Evolutionary conservation across 2,888 invertebrate genomes (phyloP).

Genomic region (Amblyteles armatorius): DNA sequence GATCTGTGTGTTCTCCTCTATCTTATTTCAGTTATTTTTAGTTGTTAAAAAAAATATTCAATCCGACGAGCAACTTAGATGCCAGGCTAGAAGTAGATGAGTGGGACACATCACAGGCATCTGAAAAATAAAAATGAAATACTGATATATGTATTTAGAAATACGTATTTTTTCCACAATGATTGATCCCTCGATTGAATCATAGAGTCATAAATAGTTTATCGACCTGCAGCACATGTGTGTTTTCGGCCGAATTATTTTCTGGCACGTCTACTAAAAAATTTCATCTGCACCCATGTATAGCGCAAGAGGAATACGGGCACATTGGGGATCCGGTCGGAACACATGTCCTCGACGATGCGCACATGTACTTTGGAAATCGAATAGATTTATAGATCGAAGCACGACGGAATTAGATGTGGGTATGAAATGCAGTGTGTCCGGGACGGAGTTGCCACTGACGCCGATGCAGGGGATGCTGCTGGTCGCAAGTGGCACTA

Average conservation of each 20-base stretch:
- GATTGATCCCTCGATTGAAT: conserved; percentile 79
- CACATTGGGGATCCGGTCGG: not conserved
- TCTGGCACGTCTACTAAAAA: too few relatives aligned
- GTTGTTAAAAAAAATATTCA: not conserved
- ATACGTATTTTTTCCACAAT: conserved; percentile 50
- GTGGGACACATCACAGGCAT: conserved; percentile 61
- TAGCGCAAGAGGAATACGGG: not conserved
- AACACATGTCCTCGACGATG: not conserved
- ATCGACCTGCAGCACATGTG: too few relatives aligned
- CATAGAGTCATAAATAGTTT: conserved; percentile 69
- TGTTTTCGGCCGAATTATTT: too few relatives aligned
- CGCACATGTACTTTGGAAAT: conserved; percentile 8
- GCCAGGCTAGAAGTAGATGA: not conserved
- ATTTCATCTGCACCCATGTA: not conserved
- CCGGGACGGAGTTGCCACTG: conserved; percentile 55
- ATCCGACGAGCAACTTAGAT: not conserved
- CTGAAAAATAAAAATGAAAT: conserved; percentile 25
- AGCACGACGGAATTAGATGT: conserved; percentile 2
- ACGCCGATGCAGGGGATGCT: conserved; percentile 49
- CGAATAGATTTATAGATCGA: conserved; percentile 11
- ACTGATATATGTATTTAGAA: not conserved
- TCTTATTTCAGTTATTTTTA: too few relatives aligned
- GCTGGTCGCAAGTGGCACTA: conserved; percentile 74
- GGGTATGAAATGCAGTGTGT: conserved; percentile 38
- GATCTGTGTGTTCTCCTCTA: too few relatives aligned